Base-by-base conservation (phyloP, 1,140 invertebrate genomes). In the Drosophila orena region DNA sequence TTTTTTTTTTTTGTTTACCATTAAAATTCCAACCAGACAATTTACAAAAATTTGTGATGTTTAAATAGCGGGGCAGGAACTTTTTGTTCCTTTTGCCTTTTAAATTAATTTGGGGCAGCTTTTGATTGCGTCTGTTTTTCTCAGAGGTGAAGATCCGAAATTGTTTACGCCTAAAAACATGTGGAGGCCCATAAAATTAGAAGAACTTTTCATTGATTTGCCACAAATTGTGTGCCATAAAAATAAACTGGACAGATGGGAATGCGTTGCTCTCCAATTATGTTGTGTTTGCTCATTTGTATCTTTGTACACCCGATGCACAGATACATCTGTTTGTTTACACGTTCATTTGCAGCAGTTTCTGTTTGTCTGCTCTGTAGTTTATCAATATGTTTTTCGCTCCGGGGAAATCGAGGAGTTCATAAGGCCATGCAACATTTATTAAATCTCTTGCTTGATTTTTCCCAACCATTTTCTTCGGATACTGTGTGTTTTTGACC, bases 1-100 rank as follows among this genome's bases (percentile, higher is more conserved):
- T 42, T n/a, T 7, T 17, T 40, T 43, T 64, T 49, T 69, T 38
- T 52, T 50, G 34, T 60, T 88, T 88, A 79, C 79, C 84, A 88
- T 88, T 89, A 88, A 88, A 88, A 88, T 88, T 89, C 83, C 76
- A 73, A 77, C 62, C 76, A 89, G 83, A 79, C 79, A 88, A 88
- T 86, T 86, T 89, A 83, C 85, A 86, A 57, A 88, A 89, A 84
- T 88, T 83, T 83, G 75, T 88, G 83, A 88, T 86, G 78, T 88
- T 86, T 86, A 86, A 86, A 88, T 88, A 88, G 78, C 79, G 68
- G 54, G 68, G 50, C 52, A 75, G 37, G 38, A 75, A 71, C 46
- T 75, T 79, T 79, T 77, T 12, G 15, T 71, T 60, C 44, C 81
- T 88, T 88, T 81, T 79, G 83, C 44, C 81, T 88, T 88, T 81